Evolutionary conservation across 2,888 invertebrate genomes (phyloP).

Genomic region (Erebia palarica): DNA sequence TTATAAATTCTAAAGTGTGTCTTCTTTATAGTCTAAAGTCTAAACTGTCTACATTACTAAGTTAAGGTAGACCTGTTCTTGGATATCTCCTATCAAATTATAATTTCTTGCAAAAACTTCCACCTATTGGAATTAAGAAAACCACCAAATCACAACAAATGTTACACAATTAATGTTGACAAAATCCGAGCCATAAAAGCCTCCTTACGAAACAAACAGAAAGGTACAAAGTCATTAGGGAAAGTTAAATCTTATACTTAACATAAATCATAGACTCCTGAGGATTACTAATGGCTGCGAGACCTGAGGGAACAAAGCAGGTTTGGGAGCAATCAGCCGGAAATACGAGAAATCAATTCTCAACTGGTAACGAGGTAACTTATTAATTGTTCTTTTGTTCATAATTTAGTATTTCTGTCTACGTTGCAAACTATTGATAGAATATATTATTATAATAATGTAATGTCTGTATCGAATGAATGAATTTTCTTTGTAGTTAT

Average conservation of each 20-base stretch:
- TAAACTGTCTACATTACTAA: too few species aligned
- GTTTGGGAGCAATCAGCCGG: constrained; percentile 24
- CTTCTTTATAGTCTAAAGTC: too few species aligned
- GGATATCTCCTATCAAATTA: too few species aligned
- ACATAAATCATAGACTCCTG: constrained; percentile 31
- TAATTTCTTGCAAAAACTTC: background rate
- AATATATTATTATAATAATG: too few species aligned
- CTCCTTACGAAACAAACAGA: background rate
- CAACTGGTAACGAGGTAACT: constrained; percentile 11
- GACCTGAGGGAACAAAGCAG: constrained; percentile 22
- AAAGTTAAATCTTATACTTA: constrained; percentile 30
- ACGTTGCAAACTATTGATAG: too few species aligned
- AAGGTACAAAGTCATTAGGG: constrained; percentile 19
- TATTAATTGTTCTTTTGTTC: background rate
- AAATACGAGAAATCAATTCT: constrained; percentile 24
- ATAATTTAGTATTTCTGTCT: too few species aligned
- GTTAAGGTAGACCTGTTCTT: too few species aligned
- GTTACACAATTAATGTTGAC: background rate
- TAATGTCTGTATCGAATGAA: too few species aligned
- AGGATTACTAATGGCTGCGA: constrained; percentile 32
- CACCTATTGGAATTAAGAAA: background rate
- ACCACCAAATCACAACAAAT: background rate
- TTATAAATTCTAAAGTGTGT: too few species aligned
- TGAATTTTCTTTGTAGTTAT: too few species aligned
- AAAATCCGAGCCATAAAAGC: background rate